phyloP scores from a whole-genome alignment of 2,113 vertebrate species.

The Alectura lathami region DNA sequence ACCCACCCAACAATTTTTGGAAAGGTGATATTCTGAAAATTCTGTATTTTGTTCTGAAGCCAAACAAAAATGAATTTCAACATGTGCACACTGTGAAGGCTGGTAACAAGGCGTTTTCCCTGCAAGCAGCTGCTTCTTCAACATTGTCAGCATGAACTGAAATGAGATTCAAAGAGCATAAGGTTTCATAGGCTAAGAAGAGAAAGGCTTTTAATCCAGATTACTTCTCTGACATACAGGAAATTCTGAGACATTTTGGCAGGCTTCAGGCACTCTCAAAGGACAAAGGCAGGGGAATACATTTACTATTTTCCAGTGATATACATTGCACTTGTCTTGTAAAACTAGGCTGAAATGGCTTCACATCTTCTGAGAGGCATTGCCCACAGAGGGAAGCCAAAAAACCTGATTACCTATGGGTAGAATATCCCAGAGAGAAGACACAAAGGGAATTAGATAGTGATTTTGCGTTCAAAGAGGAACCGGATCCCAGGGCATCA shows the following conservation, averaged over 20 bases:
- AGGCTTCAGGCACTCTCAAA: not conserved
- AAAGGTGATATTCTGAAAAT: not conserved
- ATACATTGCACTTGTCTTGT: not conserved
- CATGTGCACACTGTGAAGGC: not conserved
- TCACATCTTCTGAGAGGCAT: not conserved
- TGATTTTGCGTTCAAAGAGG: not conserved
- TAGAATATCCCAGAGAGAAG: not conserved
- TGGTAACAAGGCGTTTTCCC: not conserved
- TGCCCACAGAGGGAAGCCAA: not conserved
- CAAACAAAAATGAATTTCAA: not conserved
- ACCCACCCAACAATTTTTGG: not conserved
- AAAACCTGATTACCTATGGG: not conserved
- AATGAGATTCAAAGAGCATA: not conserved
- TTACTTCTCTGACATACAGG: not conserved
- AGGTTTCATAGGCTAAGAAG: not conserved
- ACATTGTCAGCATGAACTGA: not conserved
- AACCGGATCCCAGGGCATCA: not conserved
- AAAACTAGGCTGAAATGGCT: not conserved
- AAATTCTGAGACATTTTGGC: not conserved
- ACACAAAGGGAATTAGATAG: not conserved
- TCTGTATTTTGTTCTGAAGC: not conserved
- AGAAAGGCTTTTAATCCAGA: not conserved
- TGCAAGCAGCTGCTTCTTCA: not conserved
- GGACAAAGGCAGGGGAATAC: not conserved
- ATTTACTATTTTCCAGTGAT: not conserved